These are phyloP conservation scores for Tribolium castaneum DNA, from an alignment of 1,140 invertebrate genomes.

Conservation along the genomic window DNA sequence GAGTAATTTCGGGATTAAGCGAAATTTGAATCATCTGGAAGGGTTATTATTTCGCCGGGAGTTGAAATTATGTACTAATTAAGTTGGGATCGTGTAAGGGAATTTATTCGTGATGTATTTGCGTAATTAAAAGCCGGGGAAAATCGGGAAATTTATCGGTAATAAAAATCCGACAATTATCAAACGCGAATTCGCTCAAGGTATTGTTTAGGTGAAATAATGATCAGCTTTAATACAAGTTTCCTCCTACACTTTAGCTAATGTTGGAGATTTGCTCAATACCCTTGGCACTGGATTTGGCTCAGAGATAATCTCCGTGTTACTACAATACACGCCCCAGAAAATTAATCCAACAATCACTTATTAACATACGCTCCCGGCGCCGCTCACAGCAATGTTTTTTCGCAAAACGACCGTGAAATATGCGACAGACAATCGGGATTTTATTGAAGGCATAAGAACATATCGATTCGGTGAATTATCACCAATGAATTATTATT, in stretches of 20 bases:
- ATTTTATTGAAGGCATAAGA: conserved; percentile 7
- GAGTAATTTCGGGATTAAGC: background rate
- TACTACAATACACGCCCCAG: background rate
- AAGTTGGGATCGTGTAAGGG: background rate
- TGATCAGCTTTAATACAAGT: conserved; percentile 13
- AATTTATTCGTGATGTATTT: background rate
- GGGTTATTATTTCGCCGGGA: background rate
- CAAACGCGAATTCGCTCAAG: background rate
- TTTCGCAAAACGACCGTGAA: background rate
- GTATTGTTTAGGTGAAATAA: background rate
- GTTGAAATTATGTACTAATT: conserved; percentile 26
- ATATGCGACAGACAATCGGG: background rate
- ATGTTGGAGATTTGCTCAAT: conserved; percentile 25
- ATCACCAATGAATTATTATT: conserved; percentile 22
- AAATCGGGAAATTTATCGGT: no score
- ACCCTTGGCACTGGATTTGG: conserved; percentile 20
- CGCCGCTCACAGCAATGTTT: no score
- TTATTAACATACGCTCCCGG: background rate
- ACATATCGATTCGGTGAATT: conserved; percentile 19
- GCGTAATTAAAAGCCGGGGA: background rate
- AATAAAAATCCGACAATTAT: background rate
- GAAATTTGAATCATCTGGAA: background rate
- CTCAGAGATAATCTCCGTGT: conserved; percentile 18
- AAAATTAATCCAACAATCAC: conserved; percentile 21
- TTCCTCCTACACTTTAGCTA: conserved; percentile 10